phyloP scores from a whole-genome alignment of 2,113 vertebrate species.

The Pelmatolapia mariae region DNA sequence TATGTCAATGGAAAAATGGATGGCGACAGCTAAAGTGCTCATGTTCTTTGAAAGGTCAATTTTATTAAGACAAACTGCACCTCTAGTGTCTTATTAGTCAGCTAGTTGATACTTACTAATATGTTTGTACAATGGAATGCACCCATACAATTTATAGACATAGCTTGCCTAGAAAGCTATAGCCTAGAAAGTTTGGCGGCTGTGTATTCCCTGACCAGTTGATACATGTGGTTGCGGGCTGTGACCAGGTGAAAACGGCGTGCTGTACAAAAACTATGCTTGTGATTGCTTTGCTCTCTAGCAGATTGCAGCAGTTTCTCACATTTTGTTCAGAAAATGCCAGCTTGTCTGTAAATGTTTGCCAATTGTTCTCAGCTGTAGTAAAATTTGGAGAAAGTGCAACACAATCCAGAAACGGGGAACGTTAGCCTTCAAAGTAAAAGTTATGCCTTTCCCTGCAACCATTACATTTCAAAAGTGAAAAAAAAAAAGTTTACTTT shows the following conservation, averaged over 20 bases:
- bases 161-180: not conserved
- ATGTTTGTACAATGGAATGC: not conserved
- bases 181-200: not conserved
- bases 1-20: not conserved
- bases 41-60: not conserved
- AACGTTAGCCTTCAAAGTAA: not conserved
- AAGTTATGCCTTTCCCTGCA: not conserved
- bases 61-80: not conserved
- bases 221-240: not conserved
- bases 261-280: not conserved
- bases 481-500: not conserved
- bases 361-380: not conserved
- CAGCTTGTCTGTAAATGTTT: not conserved
- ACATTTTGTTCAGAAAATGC: not conserved
- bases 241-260: not conserved
- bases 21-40: not conserved
- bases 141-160: not conserved
- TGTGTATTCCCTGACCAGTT: not conserved
- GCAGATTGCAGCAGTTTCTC: not conserved
- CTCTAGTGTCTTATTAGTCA: not conserved
- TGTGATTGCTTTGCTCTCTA: not conserved
- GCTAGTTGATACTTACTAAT: not conserved
- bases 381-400: not conserved
- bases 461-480: not conserved
- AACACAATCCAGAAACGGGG: not conserved